A percentile compares a stretch with the other conserved stretches of the same genome.
Conservation (phyloP, 2,113 vertebrate genomes). For the Onychorhynchus coronatus region DNA sequence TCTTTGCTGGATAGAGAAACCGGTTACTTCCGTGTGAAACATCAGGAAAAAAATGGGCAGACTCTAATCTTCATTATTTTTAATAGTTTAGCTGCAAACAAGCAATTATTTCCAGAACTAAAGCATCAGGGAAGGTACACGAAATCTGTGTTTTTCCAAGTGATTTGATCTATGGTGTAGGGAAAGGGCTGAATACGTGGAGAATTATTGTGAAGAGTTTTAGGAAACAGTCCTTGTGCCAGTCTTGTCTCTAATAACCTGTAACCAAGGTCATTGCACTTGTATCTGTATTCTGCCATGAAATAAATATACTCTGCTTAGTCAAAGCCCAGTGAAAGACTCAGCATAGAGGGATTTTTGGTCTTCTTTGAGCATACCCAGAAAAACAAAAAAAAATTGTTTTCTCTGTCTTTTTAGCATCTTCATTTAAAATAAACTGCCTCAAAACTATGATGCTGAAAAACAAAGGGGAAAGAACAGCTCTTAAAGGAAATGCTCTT, state of each 20-base stretch:
- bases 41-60: neutral
- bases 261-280: neutral
- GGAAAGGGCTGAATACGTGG: neutral
- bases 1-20: neutral
- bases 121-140: neutral
- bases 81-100: neutral
- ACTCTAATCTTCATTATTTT: neutral
- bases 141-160: neutral
- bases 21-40: neutral
- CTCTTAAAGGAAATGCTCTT: slow-evolving; percentile 61
- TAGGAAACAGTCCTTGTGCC: neutral
- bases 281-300: neutral
- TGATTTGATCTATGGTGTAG: neutral
- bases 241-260: neutral
- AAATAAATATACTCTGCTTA: neutral
- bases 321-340: neutral
- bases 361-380: neutral
- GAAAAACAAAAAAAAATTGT: too few relatives aligned
- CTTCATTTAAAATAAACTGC: slow-evolving; percentile 36
- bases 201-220: neutral
- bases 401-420: neutral
- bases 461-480: slow-evolving; percentile 11
- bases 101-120: neutral
- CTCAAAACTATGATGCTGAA: neutral
- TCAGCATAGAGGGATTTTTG: neutral